Evolutionary conservation across 2,113 vertebrate genomes (phyloP), one percentile per base, ranked within the genome.

Genomic region (Hucho hucho): DNA sequence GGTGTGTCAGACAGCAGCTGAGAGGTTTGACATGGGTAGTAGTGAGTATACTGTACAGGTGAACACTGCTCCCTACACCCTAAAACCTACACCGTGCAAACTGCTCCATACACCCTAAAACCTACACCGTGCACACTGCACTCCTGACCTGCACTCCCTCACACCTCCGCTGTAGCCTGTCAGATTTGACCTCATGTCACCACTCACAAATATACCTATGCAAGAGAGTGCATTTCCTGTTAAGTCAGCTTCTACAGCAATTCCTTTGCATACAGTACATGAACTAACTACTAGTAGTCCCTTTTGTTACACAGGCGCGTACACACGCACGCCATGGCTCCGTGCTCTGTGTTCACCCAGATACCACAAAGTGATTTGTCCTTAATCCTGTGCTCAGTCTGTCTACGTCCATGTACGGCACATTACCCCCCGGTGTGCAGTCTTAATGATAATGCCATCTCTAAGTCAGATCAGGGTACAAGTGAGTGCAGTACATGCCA

Each of bases 1-100:
- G 69, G 56, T 75, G 79, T n/a, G 72, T 56, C 13, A 13, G 56
- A 20, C 76, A 47, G 9, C 26, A 75, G 79, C 58, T 65, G 29
- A 74, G 65, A 76, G 25, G 32, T 72, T 3, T 29, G 25, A 1
- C n/a, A 4, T 24, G 22, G 12, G 14, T 59, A 24, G 69, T 13
- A 46, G 9, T n/a, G 20, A 24, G 29, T 29, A 20, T 67, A 37
- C 7, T 64, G 63, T 64, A 64, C 63, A 64, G 14, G 14, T 18
- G 12, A 53, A 18, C 6, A 32, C 32, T 32, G 47, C 47, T 49
- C 37, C 49, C 5, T 22, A 61, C n/a, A 61, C 58, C 6, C 20
- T 22, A 13, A 61, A n/a, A 24, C 58, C 18, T 9, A 56, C 49
- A 56, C 13, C 14, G 18, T 20, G 20, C 53, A 43, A 37, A 46